phyloP scores from a whole-genome alignment of 2,113 vertebrate genomes.

The Mormoops blainvillei region DNA sequence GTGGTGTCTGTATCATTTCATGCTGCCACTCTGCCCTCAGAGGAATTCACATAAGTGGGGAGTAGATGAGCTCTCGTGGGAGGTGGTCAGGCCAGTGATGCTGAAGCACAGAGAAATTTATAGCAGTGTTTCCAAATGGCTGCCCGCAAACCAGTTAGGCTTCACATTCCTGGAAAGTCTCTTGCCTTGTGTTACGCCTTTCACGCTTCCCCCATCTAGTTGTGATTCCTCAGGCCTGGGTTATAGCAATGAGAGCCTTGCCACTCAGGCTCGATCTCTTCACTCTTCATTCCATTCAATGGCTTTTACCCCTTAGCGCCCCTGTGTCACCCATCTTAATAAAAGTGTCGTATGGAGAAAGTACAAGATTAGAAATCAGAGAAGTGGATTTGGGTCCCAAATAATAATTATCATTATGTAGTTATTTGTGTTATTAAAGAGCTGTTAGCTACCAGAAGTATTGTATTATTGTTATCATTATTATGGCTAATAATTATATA shows the following conservation, averaged over 20 bases:
- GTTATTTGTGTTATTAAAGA: background rate
- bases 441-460: background rate
- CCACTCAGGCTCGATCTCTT: background rate
- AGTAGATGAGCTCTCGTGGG: constrained; percentile 74
- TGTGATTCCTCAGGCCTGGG: background rate
- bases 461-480: background rate
- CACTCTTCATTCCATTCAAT: background rate
- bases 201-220: background rate
- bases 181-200: background rate
- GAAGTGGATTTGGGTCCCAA: background rate
- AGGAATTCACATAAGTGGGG: constrained; percentile 72
- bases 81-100: constrained; percentile 59
- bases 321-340: background rate
- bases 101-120: constrained; percentile 73
- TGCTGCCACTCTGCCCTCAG: constrained; percentile 67
- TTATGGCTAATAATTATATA: background rate
- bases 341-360: background rate
- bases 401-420: background rate
- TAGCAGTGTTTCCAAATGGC: constrained; percentile 57
- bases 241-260: background rate
- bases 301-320: background rate
- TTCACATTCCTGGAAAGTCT: background rate
- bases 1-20: constrained; percentile 59
- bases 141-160: constrained; percentile 52
- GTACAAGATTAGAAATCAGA: background rate